These are phyloP conservation scores for Perizoma affinitatum DNA, from an alignment of 2,888 invertebrate species.

Conservation along the genomic window DNA sequence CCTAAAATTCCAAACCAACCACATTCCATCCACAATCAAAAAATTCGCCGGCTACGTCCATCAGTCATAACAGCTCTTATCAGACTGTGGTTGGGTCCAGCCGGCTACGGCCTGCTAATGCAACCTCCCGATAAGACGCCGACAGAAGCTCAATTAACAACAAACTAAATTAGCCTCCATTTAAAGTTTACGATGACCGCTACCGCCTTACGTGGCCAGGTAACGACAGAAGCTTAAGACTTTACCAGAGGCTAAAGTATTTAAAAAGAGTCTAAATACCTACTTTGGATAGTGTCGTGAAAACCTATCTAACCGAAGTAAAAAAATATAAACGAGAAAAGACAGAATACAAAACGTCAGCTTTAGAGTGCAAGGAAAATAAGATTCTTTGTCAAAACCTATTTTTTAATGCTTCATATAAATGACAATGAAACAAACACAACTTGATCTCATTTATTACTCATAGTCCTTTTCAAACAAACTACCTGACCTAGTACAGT, in stretches of 20 bases:
- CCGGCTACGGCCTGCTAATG: slow-evolving; percentile 63
- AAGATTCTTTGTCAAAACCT: no score
- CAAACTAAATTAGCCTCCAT: slow-evolving; percentile 82
- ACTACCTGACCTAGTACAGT: slow-evolving; percentile 33
- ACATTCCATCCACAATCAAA: slow-evolving; percentile 21
- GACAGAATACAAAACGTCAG: no score
- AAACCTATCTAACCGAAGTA: not conserved
- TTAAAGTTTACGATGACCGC: slow-evolving; percentile 81
- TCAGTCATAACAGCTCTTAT: slow-evolving; percentile 71
- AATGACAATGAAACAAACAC: no score
- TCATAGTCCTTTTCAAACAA: slow-evolving; percentile 29
- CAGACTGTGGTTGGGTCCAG: slow-evolving; percentile 36
- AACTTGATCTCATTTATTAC: not conserved
- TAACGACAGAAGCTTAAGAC: slow-evolving; percentile 54
- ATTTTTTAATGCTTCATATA: no score
- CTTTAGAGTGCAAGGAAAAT: no score
- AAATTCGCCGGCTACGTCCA: slow-evolving; percentile 36
- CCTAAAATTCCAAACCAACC: slow-evolving; percentile 1
- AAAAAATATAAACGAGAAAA: not conserved
- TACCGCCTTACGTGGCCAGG: slow-evolving; percentile 78
- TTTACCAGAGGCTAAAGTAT: not conserved
- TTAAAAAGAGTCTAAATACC: not conserved
- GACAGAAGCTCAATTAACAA: slow-evolving; percentile 81
- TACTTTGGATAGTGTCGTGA: not conserved
- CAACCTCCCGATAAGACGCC: slow-evolving; percentile 68